These are phyloP conservation scores for Antrozous pallidus DNA, from an alignment of 2,797 vertebrate species.

Conservation along the genomic window DNA sequence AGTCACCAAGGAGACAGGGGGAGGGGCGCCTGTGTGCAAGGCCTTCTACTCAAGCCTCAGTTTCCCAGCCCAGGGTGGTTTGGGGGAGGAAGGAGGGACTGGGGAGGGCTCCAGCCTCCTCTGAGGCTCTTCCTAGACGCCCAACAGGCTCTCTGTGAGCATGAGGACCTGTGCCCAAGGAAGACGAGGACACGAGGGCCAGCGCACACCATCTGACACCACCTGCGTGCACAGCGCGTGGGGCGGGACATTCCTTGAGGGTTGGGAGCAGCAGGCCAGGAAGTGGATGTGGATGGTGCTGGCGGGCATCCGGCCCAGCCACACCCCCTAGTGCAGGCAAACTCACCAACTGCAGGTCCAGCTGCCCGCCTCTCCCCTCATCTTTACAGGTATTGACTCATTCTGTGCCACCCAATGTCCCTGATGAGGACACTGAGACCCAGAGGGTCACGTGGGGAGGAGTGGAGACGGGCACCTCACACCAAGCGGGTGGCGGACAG, in stretches of 20 bases:
- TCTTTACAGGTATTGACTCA: not conserved
- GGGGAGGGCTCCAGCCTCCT: not conserved
- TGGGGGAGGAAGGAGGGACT: not conserved
- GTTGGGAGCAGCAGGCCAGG: not conserved
- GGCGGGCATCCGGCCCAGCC: not conserved
- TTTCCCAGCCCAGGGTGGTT: slow-evolving; percentile 23
- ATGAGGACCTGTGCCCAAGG: not conserved
- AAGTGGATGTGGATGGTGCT: not conserved
- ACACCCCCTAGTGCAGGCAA: not conserved
- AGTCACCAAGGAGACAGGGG: slow-evolving; percentile 60
- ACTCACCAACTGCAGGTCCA: not conserved
- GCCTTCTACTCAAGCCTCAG: slow-evolving; percentile 46
- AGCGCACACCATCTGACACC: not conserved
- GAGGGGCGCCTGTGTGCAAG: not conserved
- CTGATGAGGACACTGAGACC: not conserved
- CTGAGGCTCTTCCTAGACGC: not conserved
- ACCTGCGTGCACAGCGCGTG: rapidly evolving
- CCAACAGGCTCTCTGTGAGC: not conserved
- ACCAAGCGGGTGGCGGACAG: not conserved
- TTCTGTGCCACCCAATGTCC: not conserved
- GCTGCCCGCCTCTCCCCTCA: not conserved
- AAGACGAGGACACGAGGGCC: not conserved
- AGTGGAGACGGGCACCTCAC: no score
- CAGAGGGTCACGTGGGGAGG: not conserved
- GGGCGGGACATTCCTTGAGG: not conserved